Evolutionary conservation across 2,888 invertebrate genomes (phyloP).

Genomic region (Hybos culiciformis): DNA sequence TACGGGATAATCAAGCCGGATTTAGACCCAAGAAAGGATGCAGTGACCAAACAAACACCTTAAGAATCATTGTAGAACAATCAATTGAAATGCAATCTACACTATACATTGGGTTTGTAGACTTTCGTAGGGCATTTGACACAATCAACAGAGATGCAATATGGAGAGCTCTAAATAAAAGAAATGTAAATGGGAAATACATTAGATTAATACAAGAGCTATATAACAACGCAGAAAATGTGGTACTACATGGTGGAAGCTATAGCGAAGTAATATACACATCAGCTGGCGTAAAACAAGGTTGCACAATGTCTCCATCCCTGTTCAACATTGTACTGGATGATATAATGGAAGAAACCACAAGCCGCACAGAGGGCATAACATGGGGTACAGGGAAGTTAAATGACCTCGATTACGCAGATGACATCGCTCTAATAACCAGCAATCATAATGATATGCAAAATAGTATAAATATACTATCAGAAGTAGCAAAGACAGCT

Average conservation of each 20-base stretch:
- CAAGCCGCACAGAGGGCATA: neutral
- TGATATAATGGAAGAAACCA: neutral
- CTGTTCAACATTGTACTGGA: neutral
- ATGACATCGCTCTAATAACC: neutral
- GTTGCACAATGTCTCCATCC: neutral
- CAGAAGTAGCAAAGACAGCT: neutral
- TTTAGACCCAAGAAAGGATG: slow-evolving; percentile 8
- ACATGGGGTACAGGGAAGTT: neutral
- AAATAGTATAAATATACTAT: neutral
- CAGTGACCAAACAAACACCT: slow-evolving; percentile 12
- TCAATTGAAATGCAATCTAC: slow-evolving; percentile 3
- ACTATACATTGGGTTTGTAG: slow-evolving; percentile 11
- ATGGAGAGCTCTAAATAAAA: slow-evolving; percentile 3
- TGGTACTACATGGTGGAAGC: neutral
- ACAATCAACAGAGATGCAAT: slow-evolving; percentile 7
- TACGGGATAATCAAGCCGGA: slow-evolving; percentile 11
- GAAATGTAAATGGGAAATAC: neutral
- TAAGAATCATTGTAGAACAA: slow-evolving; percentile 10
- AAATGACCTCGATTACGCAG: neutral
- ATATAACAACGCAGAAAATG: neutral
- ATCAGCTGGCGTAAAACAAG: neutral
- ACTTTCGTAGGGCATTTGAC: slow-evolving; percentile 14
- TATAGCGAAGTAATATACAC: neutral
- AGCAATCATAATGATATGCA: neutral
- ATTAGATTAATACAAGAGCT: neutral